Evolutionary conservation across 23 tunicate species (phyloP).

Genomic region (Aplidium turbinatum): DNA sequence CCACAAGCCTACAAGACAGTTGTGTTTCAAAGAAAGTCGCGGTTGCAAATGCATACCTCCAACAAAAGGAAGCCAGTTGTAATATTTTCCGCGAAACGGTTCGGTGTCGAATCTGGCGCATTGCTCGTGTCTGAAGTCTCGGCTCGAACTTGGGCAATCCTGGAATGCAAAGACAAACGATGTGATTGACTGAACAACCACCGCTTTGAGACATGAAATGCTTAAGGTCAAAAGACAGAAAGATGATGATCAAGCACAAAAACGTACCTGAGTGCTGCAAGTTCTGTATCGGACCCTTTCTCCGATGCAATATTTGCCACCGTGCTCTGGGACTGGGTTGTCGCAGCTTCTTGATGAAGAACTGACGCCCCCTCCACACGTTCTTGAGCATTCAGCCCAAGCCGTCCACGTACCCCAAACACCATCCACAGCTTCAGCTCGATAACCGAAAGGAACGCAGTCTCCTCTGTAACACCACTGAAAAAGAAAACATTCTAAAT

Average conservation of each 20-base stretch:
- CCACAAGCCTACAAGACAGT: too few species aligned
- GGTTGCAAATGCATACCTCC: slow-evolving; percentile 16
- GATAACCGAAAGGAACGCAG: slow-evolving; percentile 90
- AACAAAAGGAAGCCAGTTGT: slow-evolving; percentile 89
- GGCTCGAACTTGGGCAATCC: slow-evolving; percentile 1
- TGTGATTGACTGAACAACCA: background rate
- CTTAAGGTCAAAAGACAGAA: too few species aligned
- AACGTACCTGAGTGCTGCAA: slow-evolving; percentile 86
- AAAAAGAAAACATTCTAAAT: too few species aligned
- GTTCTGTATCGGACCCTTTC: slow-evolving; percentile 76
- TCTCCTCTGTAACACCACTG: slow-evolving; percentile 98
- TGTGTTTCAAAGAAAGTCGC: too few species aligned
- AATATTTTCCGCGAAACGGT: slow-evolving; percentile 83
- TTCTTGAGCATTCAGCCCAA: slow-evolving; percentile 93
- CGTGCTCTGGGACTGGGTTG: slow-evolving; percentile 89
- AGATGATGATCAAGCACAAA: background rate
- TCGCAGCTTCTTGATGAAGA: slow-evolving; percentile 76
- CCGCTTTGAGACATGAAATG: too few species aligned
- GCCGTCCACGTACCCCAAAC: slow-evolving; percentile 88
- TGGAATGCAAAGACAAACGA: background rate
- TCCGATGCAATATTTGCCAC: slow-evolving; percentile 97
- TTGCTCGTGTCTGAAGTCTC: slow-evolving; percentile 76
- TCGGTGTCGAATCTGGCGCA: slow-evolving; percentile 86
- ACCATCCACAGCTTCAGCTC: slow-evolving; percentile 83
- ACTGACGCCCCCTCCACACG: slow-evolving; percentile 92